These are phyloP conservation scores for Marmota flaviventris DNA, from an alignment of 2,113 vertebrate genomes.

Conservation along the genomic window DNA sequence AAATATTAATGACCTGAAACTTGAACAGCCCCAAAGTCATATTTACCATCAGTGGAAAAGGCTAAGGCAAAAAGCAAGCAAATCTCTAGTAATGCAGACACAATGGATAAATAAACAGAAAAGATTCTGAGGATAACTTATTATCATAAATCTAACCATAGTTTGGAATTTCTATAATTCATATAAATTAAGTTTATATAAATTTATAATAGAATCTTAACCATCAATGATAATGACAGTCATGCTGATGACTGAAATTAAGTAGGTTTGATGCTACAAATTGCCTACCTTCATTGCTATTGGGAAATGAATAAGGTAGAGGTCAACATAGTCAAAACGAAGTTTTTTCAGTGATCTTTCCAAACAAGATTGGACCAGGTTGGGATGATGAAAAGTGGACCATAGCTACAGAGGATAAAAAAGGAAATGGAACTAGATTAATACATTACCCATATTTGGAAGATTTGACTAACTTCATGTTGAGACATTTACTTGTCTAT, in stretches of 20 bases:
- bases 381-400: neutral
- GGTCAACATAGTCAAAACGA: slow-evolving; percentile 28
- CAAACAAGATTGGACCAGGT: neutral
- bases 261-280: neutral
- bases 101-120: neutral
- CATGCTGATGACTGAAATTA: neutral
- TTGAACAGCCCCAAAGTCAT: neutral
- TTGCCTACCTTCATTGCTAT: neutral
- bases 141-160: neutral
- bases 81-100: neutral
- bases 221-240: neutral
- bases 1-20: neutral
- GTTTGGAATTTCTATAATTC: neutral
- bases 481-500: neutral
- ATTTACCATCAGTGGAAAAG: neutral
- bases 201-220: too few species aligned
- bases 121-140: neutral
- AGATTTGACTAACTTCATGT: neutral
- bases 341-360: neutral
- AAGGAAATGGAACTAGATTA: neutral
- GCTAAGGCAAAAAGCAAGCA: neutral
- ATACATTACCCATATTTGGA: neutral
- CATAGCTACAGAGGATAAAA: neutral
- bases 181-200: neutral
- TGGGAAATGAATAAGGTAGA: slow-evolving; percentile 21